Evolutionary conservation across 2,888 invertebrate species (phyloP), one percentile per base, ranked within the genome.

Genomic region (Cantharis flavilabris): DNA sequence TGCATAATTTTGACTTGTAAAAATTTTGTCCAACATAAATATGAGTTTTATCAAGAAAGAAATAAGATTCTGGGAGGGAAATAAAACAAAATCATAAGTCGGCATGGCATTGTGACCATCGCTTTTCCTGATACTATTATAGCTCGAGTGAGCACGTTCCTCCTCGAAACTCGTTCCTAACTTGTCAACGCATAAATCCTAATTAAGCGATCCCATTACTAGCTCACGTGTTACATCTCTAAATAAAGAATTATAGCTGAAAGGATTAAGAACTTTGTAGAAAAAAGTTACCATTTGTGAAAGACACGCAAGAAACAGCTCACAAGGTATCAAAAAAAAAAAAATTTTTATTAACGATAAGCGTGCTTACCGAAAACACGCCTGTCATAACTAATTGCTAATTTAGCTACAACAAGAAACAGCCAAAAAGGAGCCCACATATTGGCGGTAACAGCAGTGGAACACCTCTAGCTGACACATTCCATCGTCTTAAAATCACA

Each of bases 361-460:
- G 33, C 49, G 13, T 18, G 26, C 85, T 86, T 84, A 86, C 86
- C 85, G 79, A 85, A 85, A 78, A 83, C 81, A 69, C 85, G 83
- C 76, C 83, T 84, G 75, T 84, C 83, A 79, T 82, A 83, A 73
- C 83, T 83, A 75, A 80, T 77, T 63, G 81, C 82, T 73, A 79
- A 76, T 69, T 49, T 49, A 49, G 83, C 80, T 77, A 79, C 76
- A 74, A 80, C 70, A 77, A 82, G 71, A 64, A 80, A 74, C 13
- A 63, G 26, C 49, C 65, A 70, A 13, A 62, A 71, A 63, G 80
- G 76, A 80, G 82, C 78, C 83, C 81, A 81, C 84, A 84, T 84
- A 81, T 80, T 80, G 80, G 73, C 76, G 78, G 77, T 70, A 76
- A 76, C 79, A 78, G 78, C 76, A 73, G 75, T 73, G 80, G 73